phyloP scores from a whole-genome alignment of 2,113 vertebrate species.

The Lophura nycthemera region DNA sequence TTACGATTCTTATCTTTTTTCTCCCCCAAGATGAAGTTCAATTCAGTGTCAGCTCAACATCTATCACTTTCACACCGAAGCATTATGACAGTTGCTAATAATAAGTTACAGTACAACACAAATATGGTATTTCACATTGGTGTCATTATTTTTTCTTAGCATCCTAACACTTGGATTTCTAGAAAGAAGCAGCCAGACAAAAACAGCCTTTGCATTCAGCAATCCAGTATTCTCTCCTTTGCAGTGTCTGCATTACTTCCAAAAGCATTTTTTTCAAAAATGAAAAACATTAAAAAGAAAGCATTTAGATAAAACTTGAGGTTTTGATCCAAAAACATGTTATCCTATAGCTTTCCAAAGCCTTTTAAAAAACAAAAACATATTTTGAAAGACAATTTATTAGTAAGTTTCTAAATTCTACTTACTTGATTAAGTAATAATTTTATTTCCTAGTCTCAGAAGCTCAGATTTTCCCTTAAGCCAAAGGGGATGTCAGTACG shows the following conservation, averaged over 20 bases:
- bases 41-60: background rate
- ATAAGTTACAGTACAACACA: background rate
- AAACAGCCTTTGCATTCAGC: background rate
- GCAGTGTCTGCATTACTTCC: background rate
- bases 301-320: background rate
- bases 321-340: background rate
- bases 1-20: background rate
- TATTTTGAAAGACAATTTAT: background rate
- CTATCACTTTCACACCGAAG: background rate
- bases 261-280: constrained; percentile 25
- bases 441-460: background rate
- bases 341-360: background rate
- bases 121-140: background rate
- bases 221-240: background rate
- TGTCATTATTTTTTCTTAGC: background rate
- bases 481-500: background rate
- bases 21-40: background rate
- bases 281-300: background rate
- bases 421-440: background rate
- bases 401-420: background rate
- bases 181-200: background rate
- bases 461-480: background rate
- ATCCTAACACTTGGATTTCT: constrained; percentile 20
- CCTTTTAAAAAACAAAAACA: background rate
- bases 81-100: background rate